Percentiles rank a stretch among this genome's conserved stretches.
Conservation (phyloP, 2,888 invertebrate genomes). For the Opisthograptis luteolata region DNA sequence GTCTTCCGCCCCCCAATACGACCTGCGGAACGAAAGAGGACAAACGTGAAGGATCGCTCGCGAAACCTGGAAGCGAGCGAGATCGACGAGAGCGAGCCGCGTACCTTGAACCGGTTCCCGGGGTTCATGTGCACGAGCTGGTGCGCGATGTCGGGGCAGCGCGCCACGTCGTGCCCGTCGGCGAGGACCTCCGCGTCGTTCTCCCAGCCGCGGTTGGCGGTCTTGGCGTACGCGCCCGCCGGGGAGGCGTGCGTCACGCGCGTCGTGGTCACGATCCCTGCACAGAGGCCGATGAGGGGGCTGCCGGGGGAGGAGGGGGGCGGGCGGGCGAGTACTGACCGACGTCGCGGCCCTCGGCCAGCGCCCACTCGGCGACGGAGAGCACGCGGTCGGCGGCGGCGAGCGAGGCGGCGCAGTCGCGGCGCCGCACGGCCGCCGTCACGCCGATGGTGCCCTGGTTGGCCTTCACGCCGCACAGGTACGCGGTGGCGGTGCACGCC, state of each 20-base stretch:
- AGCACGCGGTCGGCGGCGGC: conserved; percentile 41
- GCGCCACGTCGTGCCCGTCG: conserved; percentile 60
- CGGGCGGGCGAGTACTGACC: conserved; percentile 67
- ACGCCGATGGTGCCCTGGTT: conserved; percentile 87
- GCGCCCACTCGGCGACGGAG: conserved; percentile 22
- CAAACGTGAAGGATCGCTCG: too few species aligned
- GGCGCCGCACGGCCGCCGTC: conserved; percentile 82
- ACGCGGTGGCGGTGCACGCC: conserved; percentile 88
- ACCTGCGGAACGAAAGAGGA: conserved; percentile 64
- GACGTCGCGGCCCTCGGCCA: conserved; percentile 19
- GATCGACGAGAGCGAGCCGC: too few species aligned
- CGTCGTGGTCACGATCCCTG: conserved; percentile 86
- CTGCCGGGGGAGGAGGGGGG: conserved; percentile 64
- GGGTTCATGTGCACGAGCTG: conserved; percentile 79
- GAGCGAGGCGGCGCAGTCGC: conserved; percentile 85
- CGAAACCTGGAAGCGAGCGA: too few species aligned
- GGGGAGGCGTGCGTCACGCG: conserved; percentile 92
- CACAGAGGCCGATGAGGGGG: not conserved
- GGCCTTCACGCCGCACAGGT: conserved; percentile 86
- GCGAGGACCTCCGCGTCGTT: conserved; percentile 80
- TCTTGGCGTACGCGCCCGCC: conserved; percentile 87
- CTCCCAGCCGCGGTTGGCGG: conserved; percentile 88
- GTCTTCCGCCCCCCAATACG: conserved; percentile 89
- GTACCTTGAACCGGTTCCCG: conserved; percentile 22
- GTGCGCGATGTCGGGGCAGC: conserved; percentile 88